Percentiles rank a stretch among this genome's conserved stretches.
These are phyloP conservation scores for Cephus pygmeus DNA, from an alignment of 2,888 invertebrate species.

Conservation along the genomic window DNA sequence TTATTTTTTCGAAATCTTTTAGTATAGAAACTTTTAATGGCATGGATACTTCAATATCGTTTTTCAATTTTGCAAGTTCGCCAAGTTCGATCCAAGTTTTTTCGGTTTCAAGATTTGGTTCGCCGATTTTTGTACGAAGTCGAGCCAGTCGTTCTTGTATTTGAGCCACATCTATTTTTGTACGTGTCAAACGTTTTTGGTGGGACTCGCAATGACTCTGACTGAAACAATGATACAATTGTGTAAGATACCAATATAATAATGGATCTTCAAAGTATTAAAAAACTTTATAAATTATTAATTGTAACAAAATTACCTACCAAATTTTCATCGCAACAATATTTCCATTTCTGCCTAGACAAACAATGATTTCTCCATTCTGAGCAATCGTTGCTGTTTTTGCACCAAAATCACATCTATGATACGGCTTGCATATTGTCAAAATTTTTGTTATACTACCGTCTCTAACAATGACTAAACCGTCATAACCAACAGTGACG, in stretches of 20 bases:
- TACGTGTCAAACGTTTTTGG: neutral
- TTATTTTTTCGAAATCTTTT: conserved; percentile 57
- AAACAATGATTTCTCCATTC: conserved; percentile 52
- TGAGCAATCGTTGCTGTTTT: conserved; percentile 66
- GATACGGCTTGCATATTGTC: conserved; percentile 61
- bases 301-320: neutral
- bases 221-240: neutral
- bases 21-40: conserved; percentile 55
- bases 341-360: conserved; percentile 65
- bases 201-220: neutral
- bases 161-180: neutral
- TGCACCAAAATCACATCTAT: conserved; percentile 67
- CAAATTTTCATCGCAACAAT: conserved; percentile 42
- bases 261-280: neutral
- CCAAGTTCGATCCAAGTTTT: conserved; percentile 45
- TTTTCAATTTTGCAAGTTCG: conserved; percentile 26
- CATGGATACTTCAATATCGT: conserved; percentile 42
- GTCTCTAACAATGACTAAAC: conserved; percentile 62
- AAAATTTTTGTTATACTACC: conserved; percentile 45
- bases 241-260: neutral
- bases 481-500: conserved; percentile 66
- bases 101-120: neutral
- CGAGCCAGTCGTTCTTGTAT: neutral
- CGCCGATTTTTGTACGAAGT: neutral
- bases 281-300: neutral